phyloP scores from a whole-genome alignment of 2,797 vertebrate species.

The Poliocrania exsul region DNA sequence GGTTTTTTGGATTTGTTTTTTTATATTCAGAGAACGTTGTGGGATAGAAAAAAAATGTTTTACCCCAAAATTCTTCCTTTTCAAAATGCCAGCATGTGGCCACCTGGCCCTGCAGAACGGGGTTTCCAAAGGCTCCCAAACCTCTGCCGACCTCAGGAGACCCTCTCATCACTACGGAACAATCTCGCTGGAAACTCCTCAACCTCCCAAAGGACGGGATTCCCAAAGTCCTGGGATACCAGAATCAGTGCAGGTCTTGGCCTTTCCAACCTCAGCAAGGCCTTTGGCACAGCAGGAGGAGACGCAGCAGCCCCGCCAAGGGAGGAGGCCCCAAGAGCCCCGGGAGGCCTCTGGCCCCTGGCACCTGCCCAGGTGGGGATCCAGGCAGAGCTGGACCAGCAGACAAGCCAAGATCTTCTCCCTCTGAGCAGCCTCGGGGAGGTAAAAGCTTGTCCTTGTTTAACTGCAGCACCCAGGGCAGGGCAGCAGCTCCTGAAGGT shows the following conservation, averaged over 20 bases:
- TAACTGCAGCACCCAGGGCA: background rate
- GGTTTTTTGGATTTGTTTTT: background rate
- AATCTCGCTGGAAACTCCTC: background rate
- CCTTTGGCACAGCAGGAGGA: background rate
- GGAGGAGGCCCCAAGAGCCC: background rate
- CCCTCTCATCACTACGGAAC: background rate
- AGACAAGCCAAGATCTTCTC: background rate
- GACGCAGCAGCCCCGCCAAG: background rate
- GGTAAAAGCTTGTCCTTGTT: background rate
- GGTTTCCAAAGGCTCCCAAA: background rate
- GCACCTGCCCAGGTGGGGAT: accelerated
- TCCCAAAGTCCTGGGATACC: background rate
- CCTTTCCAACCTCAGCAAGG: background rate
- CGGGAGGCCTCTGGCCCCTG: background rate
- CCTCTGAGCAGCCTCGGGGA: background rate
- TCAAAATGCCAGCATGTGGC: background rate
- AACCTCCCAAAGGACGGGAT: background rate
- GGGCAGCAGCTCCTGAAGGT: background rate
- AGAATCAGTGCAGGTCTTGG: background rate
- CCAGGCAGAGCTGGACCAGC: background rate
- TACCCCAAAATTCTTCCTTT: background rate
- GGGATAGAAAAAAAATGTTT: background rate
- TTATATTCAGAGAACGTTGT: background rate
- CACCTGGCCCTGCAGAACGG: background rate
- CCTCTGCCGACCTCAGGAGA: background rate